phyloP scores from a whole-genome alignment of 2,797 vertebrate species.

The Sphenopsis melanotis region DNA sequence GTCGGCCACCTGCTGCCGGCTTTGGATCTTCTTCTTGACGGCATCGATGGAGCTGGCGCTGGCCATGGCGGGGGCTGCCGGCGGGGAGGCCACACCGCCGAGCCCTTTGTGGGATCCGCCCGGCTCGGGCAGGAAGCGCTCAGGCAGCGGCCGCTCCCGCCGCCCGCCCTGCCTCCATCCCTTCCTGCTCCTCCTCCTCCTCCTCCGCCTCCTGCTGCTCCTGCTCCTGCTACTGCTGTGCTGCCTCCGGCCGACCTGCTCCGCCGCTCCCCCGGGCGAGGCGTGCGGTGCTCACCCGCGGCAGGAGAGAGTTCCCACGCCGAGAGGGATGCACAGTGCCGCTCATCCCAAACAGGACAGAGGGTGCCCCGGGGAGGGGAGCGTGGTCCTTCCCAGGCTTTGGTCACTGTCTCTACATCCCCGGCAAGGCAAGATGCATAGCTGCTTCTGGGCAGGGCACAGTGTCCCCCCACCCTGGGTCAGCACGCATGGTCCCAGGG shows the following conservation, averaged over 20 bases:
- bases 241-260: not conserved
- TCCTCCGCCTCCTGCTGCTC: not conserved
- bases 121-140: constrained; percentile 19
- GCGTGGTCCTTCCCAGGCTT: not conserved
- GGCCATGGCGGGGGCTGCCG: constrained; percentile 68
- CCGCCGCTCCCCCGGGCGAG: not conserved
- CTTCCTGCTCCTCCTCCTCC: constrained; percentile 25
- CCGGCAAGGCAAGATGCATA: not conserved
- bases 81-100: not conserved
- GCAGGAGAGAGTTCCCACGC: not conserved
- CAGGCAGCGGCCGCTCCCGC: constrained; percentile 16
- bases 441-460: no score
- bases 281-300: not conserved
- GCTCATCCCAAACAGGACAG: not conserved
- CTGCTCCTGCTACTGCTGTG: not conserved
- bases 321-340: not conserved
- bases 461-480: not conserved
- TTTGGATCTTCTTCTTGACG: constrained; percentile 85
- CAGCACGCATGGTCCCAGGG: not conserved
- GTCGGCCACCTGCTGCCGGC: constrained; percentile 80
- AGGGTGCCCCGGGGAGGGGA: not conserved
- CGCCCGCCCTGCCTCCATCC: constrained; percentile 20
- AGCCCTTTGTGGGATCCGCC: constrained; percentile 25
- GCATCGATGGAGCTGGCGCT: constrained; percentile 77
- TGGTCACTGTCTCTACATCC: not conserved